phyloP scores from a whole-genome alignment of 2,113 vertebrate species.

The Ancistrus triradiatus region DNA sequence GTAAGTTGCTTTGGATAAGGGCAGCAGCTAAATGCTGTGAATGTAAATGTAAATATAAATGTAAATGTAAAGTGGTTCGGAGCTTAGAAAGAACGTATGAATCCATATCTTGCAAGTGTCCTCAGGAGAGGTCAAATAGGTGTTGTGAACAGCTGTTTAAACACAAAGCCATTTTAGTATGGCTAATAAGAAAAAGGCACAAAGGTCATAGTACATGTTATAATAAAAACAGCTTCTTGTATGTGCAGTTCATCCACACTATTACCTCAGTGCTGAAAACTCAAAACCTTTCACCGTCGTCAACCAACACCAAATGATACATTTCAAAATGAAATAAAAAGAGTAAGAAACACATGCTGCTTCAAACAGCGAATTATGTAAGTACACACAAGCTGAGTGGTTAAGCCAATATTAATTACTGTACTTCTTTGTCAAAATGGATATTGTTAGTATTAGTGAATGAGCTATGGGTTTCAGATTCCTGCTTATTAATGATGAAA shows the following conservation, averaged over 20 bases:
- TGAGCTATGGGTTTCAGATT: too few relatives aligned
- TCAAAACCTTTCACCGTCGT: not conserved
- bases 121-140: slow-evolving; percentile 50
- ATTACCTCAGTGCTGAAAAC: too few relatives aligned
- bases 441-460: not conserved
- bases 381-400: not conserved
- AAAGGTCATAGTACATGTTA: slow-evolving; percentile 39
- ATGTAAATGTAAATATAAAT: too few relatives aligned
- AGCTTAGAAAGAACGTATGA: slow-evolving; percentile 38
- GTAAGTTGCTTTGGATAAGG: too few relatives aligned
- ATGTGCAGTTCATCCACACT: slow-evolving; percentile 20
- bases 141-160: slow-evolving; percentile 61
- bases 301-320: not conserved
- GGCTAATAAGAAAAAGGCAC: slow-evolving; percentile 44
- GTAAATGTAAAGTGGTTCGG: too few relatives aligned
- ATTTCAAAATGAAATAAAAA: not conserved
- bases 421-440: not conserved
- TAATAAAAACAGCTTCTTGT: slow-evolving; percentile 34
- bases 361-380: too few relatives aligned
- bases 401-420: not conserved
- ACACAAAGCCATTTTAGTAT: slow-evolving; percentile 47
- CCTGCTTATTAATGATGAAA: too few relatives aligned
- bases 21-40: too few relatives aligned
- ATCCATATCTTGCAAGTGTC: slow-evolving; percentile 44
- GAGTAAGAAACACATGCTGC: too few relatives aligned